A percentile compares a stretch with the other conserved stretches of the same genome.
Evolutionary conservation across 1,140 invertebrate species (phyloP).

Genomic region (Acyrthosiphon pisum): DNA sequence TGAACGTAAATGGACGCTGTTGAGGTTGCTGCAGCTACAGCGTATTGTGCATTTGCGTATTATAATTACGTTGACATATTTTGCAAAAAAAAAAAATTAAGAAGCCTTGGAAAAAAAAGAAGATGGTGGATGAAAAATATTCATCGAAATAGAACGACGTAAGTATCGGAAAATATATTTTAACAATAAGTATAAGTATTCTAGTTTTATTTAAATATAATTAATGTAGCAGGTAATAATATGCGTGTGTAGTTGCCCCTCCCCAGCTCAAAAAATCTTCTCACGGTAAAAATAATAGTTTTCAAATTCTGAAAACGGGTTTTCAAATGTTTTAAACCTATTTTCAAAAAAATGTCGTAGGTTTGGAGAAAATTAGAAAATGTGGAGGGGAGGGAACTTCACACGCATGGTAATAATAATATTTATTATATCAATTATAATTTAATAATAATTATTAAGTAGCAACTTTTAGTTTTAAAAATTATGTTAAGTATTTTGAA

Average conservation of each 20-base stretch:
- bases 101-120: slow-evolving; percentile 8
- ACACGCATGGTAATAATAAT: no score
- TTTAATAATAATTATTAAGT: not conserved
- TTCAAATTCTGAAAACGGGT: no score
- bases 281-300: no score
- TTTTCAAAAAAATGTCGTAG: no score
- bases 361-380: no score
- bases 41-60: not conserved
- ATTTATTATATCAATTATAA: no score
- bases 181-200: not conserved
- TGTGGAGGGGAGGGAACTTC: no score
- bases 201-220: not conserved
- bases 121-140: slow-evolving; percentile 21
- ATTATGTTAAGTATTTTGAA: slow-evolving; percentile 14
- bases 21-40: not conserved
- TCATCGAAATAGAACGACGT: slow-evolving; percentile 17
- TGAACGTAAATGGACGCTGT: not conserved
- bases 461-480: not conserved
- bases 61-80: not conserved
- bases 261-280: no score
- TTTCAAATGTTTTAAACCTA: no score
- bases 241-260: not conserved
- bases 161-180: not conserved
- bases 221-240: not conserved
- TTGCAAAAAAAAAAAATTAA: slow-evolving; percentile 18